A percentile compares a stretch with the other conserved stretches of the same genome.
Conservation (phyloP, 2,113 vertebrate species). For the Epinephelus lanceolatus region DNA sequence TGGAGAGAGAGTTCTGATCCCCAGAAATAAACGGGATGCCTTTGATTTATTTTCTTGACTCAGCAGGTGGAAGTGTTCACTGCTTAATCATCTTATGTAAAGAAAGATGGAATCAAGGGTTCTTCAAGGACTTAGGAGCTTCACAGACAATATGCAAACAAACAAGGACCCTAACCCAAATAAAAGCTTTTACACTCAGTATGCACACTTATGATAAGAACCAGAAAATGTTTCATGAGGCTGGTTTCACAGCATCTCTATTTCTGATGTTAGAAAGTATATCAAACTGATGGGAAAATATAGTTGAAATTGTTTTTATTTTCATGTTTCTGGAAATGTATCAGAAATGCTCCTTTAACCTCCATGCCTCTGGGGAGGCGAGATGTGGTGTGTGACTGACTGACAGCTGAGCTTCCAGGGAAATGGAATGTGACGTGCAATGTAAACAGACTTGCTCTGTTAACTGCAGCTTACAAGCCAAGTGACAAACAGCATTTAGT, state of each 20-base stretch:
- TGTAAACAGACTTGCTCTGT: conserved; percentile 35
- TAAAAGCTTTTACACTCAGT: background rate
- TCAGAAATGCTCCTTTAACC: conserved; percentile 36
- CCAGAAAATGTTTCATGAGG: background rate
- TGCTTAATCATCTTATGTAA: conserved; percentile 54
- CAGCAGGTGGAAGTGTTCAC: conserved; percentile 57
- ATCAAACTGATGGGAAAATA: background rate
- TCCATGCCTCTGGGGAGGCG: background rate
- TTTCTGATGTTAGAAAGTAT: background rate
- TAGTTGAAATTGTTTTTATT: background rate
- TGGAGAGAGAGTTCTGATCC: conserved; percentile 57
- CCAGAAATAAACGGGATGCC: conserved; percentile 24
- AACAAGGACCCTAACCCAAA: conserved; percentile 8
- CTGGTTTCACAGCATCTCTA: background rate
- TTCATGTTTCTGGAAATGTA: background rate
- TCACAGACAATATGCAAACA: conserved; percentile 5
- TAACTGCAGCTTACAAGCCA: conserved; percentile 33
- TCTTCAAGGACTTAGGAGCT: conserved; percentile 17
- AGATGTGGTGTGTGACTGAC: conserved; percentile 24
- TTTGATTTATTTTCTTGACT: conserved; percentile 64
- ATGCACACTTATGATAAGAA: background rate
- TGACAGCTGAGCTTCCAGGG: conserved; percentile 30
- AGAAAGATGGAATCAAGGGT: conserved; percentile 34
- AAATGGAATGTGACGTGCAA: conserved; percentile 20
- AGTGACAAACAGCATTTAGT: conserved; percentile 39